A percentile compares a stretch with the other conserved stretches of the same genome.
Conservation (phyloP, 2,113 vertebrate species). For the Baryphthengus martii region DNA sequence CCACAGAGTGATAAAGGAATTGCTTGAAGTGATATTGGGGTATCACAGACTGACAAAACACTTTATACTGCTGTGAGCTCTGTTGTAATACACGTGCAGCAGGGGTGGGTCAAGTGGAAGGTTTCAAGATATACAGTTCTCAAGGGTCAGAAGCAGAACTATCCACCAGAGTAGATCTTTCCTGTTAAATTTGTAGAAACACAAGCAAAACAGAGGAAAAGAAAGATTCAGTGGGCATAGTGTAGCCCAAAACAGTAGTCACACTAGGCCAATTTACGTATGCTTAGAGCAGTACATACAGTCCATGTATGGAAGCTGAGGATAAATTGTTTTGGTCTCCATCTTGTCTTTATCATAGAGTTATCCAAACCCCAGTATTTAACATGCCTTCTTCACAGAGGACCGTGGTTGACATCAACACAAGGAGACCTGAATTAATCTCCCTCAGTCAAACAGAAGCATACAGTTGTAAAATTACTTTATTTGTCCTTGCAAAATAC, state of each 20-base stretch:
- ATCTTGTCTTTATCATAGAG: not conserved
- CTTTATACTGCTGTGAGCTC: not conserved
- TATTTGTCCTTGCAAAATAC: not conserved
- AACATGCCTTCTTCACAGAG: not conserved
- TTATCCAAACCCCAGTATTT: not conserved
- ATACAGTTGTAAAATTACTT: not conserved
- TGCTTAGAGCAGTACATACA: not conserved
- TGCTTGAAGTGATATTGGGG: not conserved
- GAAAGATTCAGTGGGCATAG: not conserved
- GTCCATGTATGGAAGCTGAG: not conserved
- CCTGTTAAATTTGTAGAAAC: not conserved
- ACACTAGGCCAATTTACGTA: not conserved
- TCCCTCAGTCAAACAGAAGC: not conserved
- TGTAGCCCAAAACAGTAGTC: not conserved
- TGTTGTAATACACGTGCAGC: not conserved
- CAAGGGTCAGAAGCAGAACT: not conserved
- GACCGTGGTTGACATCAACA: not conserved
- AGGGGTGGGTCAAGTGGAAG: not conserved
- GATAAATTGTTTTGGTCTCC: not conserved
- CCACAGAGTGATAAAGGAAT: not conserved
- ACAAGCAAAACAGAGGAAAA: not conserved
- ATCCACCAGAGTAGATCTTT: not conserved
- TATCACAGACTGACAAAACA: not conserved
- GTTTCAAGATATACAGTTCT: fast-evolving
- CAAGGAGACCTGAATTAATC: not conserved